These are phyloP conservation scores for Axea sp. DNA, from an alignment of 2,888 invertebrate species.

Conservation along the genomic window DNA sequence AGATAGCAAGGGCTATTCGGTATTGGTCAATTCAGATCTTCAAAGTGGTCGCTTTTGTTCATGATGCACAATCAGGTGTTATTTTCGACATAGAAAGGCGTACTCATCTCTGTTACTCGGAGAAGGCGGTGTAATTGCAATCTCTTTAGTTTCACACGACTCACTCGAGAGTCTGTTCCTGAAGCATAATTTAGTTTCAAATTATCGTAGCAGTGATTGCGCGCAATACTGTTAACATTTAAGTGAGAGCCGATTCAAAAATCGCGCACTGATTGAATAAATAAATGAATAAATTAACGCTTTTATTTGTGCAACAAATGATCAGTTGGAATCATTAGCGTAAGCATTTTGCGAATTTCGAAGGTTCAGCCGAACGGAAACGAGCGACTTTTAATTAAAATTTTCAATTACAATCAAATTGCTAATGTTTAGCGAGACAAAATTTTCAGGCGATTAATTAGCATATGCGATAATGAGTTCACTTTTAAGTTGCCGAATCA, in stretches of 20 bases:
- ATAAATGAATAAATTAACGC: constrained; percentile 2
- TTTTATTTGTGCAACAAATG: not conserved
- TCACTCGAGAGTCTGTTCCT: constrained; percentile 32
- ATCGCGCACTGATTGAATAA: not conserved
- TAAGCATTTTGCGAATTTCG: not conserved
- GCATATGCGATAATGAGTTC: not conserved
- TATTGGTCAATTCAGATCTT: constrained; percentile 34
- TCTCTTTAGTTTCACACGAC: constrained; percentile 34
- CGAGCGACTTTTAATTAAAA: constrained; percentile 28
- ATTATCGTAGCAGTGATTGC: constrained; percentile 25
- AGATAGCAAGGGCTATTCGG: constrained; percentile 7
- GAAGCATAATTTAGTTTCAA: constrained; percentile 40
- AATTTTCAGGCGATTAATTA: constrained; percentile 28
- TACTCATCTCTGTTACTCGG: constrained; percentile 31
- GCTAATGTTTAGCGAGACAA: constrained; percentile 21
- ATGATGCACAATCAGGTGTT: constrained; percentile 28
- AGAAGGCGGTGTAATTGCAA: constrained; percentile 37
- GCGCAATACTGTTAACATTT: constrained; percentile 3
- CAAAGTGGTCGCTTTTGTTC: constrained; percentile 20
- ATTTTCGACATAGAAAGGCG: constrained; percentile 30
- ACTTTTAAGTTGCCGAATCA: constrained; percentile 24
- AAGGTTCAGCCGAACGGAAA: not conserved
- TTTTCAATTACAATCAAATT: constrained; percentile 13
- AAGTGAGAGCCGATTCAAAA: not conserved
- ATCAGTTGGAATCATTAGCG: not conserved